These are phyloP conservation scores for Tanytarsus gracilentus DNA, from an alignment of 2,888 invertebrate species.

Conservation along the genomic window DNA sequence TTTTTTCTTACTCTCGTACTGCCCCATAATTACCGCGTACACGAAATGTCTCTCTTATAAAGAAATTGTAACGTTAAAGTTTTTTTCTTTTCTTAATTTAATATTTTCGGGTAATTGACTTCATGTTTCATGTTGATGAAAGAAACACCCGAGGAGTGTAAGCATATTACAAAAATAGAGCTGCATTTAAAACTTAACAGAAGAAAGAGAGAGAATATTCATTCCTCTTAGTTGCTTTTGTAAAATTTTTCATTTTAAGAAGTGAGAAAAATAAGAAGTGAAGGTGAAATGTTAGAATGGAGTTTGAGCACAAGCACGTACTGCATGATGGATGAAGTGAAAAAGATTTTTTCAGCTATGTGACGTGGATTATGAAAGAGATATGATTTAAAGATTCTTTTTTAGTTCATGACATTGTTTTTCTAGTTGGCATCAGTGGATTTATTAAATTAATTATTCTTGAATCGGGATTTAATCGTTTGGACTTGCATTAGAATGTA, in stretches of 20 bases:
- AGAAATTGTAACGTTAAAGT: background rate
- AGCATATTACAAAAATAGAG: slow-evolving; percentile 4
- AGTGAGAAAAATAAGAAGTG: background rate
- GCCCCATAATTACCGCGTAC: slow-evolving; percentile 1
- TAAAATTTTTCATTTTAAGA: background rate
- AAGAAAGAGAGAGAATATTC: too few relatives aligned
- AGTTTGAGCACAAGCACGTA: background rate
- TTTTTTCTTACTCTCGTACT: background rate
- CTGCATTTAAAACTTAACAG: slow-evolving; percentile 5
- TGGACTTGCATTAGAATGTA: too few relatives aligned
- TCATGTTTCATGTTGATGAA: slow-evolving; percentile 15
- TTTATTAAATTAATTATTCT: too few relatives aligned
- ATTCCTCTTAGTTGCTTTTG: background rate
- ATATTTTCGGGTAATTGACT: slow-evolving; percentile 28
- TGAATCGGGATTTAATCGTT: too few relatives aligned
- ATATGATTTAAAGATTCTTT: too few relatives aligned
- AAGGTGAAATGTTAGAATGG: background rate
- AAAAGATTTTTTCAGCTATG: background rate
- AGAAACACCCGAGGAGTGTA: too few relatives aligned
- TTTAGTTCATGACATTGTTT: too few relatives aligned
- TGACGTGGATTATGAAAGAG: too few relatives aligned
- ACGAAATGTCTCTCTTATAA: background rate
- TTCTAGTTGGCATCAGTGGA: too few relatives aligned
- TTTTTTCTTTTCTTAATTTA: slow-evolving; percentile 9
- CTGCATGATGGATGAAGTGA: background rate